Evolutionary conservation across 1,140 invertebrate species (phyloP), one percentile per base, ranked within the genome.

Genomic region (Drosophila leontia): DNA sequence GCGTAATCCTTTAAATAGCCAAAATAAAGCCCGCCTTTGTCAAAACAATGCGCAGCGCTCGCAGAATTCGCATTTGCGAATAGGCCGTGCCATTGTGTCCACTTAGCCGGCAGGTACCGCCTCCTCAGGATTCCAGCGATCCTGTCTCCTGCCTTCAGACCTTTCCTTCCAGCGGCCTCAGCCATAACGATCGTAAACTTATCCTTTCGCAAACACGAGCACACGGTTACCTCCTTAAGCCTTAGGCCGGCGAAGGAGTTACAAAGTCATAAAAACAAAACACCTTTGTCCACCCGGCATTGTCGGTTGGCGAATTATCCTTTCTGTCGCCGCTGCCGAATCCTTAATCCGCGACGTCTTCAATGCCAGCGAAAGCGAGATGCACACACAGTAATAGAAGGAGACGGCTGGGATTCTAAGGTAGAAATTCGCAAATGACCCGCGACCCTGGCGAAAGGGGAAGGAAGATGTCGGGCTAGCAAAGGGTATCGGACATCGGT

Each of bases 1-100:
- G 90, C 90, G 82, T 91, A 91, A 91, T 91, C 90, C 90, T 91
- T 91, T 91, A 91, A 91, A 91, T 91, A 88, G 83, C 70, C 88
- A 91, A 91, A 91, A 91, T 91, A 87, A 83, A 77, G 71, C 82
- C 85, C 90, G 90, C 90, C 90, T 91, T 91, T 91, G 90, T 85
- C 84, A 91, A 91, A 72, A 91, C 74, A 91, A 82, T 78, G 78
- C 34, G 59, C 75, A 37, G 80, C 75, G 62, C 78, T 91, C 71
- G 48, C 67, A 48, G 72, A 78, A 91, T 79, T 84, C 75, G 85
- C 81, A 86, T 67, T 75, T 74, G 82, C 82, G 65, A 86, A 90
- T 86, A 72, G 86, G 87, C 82, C 79, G 79, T 64, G 71, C 72
- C 63, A 91, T 91, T 91, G 86, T 91, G 82, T 86, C 69, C 87